Evolutionary conservation across 2,797 vertebrate species (phyloP), one percentile per base, ranked within the genome.

Genomic region (Pelobates cultripes): DNA sequence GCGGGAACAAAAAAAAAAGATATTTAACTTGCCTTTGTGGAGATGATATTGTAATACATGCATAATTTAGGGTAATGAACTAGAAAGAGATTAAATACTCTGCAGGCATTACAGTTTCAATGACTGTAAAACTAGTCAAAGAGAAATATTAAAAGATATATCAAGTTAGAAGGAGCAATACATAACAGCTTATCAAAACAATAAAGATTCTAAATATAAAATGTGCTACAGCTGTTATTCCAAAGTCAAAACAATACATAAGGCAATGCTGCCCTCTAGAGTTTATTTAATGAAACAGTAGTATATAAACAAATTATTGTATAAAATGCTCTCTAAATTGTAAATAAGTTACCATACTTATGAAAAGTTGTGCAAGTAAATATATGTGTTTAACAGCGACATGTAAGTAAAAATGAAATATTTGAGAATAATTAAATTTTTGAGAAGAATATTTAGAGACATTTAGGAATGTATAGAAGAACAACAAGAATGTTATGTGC

Each of bases 261-360:
- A 75, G 40, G 55, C 55, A 75, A 70, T 41, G 5, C n/a, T 76
- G 79, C 73, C 79, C 41, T 76, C 79, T 81, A 60, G 66, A 45
- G 79, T 42, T 47, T 43, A 0, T 4, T 14, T 43, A 8, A 44
- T 41, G 15, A n/a, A 70, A 70, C 55, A 51, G 10, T 51, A 51
- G 5, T 6, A 51, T 1, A 51, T 51, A 51, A 6, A 10, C 5
- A 51, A 6, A 51, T 51, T 51, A 51, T 5, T 10, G 10, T 51
- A 6, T 51, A 51, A 5, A 51, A 51, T 51, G 28, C 28, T 28
- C 28, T 28, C 28, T 28, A 28, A 28, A 28, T 28, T 28, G 28
- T 28, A 28, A 28, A 28, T 28, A 28, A 28, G 28, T 28, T 28
- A 28, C 28, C 28, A 28, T 28, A 28, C 28, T 28, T 28, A 28